Evolutionary conservation across 2,888 invertebrate genomes (phyloP), one percentile per base, ranked within the genome.

Genomic region (Nomada lathburiana): DNA sequence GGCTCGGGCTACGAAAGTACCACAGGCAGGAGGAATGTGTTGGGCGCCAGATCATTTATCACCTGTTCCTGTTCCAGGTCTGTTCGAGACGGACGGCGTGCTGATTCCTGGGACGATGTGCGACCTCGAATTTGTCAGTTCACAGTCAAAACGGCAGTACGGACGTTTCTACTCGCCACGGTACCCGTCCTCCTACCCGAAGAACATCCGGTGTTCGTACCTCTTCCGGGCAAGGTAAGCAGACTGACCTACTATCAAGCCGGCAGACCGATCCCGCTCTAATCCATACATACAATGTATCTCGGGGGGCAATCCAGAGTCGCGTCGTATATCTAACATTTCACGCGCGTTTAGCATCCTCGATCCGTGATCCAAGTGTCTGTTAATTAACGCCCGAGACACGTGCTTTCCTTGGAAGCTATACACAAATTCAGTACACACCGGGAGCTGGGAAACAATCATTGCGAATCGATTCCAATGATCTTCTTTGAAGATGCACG

Each of bases 161-260:
- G 97, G 98, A 75, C 96, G 96, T 77, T 96, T 98, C 92, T 98
- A 97, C 94, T 99, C 99, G 72, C 99, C 99, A 0, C 96, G 97
- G 78, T 99, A 98, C 95, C 99, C 99, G 84, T 98, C 99, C 90
- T 97, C 97, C 90, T 99, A 99, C 94, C 98, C 99, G 26, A 97
- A 97, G 94, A 98, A 98, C 94, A 96, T 98, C 91, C 96, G 97
- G 92, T 99, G 98, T 94, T 96, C 97, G 80, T 98, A 98, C 94
- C 96, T 97, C 92, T 97, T 99, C 93, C 96, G 97, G 91, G 98
- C 98, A 72, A 96, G 97, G 97, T 97, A 93, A 92, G 86, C 89
- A 87, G 55, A 47, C 73, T 83, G 68, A 86, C 84, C 87, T 79
- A 82, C 72, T 86, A 76, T 64, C 73, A 63, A 72, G 65, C 65